phyloP scores from a whole-genome alignment of 2,888 invertebrate species.

The Loripinus fragilis region DNA sequence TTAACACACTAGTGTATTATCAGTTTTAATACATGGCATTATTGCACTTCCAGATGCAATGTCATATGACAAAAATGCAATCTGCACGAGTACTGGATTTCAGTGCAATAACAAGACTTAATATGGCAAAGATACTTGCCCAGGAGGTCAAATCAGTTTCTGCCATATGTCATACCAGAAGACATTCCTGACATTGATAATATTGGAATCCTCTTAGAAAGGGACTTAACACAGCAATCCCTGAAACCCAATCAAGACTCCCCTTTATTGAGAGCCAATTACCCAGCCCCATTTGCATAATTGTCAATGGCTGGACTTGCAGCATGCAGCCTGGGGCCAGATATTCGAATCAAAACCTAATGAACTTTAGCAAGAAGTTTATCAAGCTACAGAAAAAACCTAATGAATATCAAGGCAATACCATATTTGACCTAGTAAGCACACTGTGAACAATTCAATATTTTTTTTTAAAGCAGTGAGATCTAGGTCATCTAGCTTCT shows the following conservation, averaged over 20 bases:
- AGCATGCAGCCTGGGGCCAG: background rate
- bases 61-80: too few species aligned
- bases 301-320: slow-evolving; percentile 11
- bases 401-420: too few species aligned
- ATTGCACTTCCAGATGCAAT: too few species aligned
- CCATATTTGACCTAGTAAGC: too few species aligned
- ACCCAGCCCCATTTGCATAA: slow-evolving; percentile 9
- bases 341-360: slow-evolving; percentile 15
- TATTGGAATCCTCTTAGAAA: slow-evolving; percentile 6
- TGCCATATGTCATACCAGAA: slow-evolving; percentile 1
- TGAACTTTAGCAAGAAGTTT: slow-evolving; percentile 7
- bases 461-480: too few species aligned
- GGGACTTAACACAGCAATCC: slow-evolving; percentile 10
- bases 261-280: slow-evolving; percentile 15
- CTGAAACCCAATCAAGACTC: slow-evolving; percentile 15
- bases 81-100: too few species aligned
- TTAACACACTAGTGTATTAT: too few species aligned
- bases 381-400: slow-evolving; percentile 12
- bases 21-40: too few species aligned
- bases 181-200: slow-evolving; percentile 1
- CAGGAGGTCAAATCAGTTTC: background rate
- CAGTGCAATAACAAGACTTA: too few species aligned
- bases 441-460: too few species aligned
- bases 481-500: too few species aligned
- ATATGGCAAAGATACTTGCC: background rate